phyloP scores from a whole-genome alignment of 2,888 invertebrate species.

The Autographa pulchrina region DNA sequence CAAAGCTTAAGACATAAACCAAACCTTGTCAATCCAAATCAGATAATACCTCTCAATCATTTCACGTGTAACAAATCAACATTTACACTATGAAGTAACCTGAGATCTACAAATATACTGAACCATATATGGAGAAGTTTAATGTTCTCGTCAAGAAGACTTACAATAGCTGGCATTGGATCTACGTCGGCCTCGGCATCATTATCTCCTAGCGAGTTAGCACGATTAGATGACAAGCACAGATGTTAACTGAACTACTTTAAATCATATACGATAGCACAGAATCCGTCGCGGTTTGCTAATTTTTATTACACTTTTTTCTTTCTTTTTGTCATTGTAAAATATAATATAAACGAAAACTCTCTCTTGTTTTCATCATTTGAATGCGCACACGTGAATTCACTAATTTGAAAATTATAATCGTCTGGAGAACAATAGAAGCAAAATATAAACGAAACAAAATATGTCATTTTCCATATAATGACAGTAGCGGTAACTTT shows the following conservation, averaged over 20 bases:
- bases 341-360: not conserved
- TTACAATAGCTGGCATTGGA: conserved; percentile 47
- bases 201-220: conserved; percentile 70
- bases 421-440: not conserved
- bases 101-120: conserved; percentile 40
- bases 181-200: conserved; percentile 69
- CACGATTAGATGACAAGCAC: conserved; percentile 60
- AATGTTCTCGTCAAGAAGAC: conserved; percentile 41
- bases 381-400: not conserved
- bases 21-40: conserved; percentile 12
- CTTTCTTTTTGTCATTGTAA: not conserved
- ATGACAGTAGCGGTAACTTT: not conserved
- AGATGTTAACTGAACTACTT: conserved; percentile 37
- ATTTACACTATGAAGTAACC: conserved; percentile 23
- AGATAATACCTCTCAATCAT: conserved; percentile 2
- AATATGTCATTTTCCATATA: not conserved
- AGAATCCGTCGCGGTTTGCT: not conserved
- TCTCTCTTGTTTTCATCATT: not conserved
- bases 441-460: not conserved
- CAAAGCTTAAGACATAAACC: conserved; percentile 14
- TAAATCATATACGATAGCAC: not conserved
- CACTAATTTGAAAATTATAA: not conserved
- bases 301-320: not conserved
- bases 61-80: conserved; percentile 29
- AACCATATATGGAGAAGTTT: conserved; percentile 47